Percentiles rank a stretch among this genome's conserved stretches.
Conservation (phyloP, 2,797 vertebrate species). For the Kryptopterus vitreolus region DNA sequence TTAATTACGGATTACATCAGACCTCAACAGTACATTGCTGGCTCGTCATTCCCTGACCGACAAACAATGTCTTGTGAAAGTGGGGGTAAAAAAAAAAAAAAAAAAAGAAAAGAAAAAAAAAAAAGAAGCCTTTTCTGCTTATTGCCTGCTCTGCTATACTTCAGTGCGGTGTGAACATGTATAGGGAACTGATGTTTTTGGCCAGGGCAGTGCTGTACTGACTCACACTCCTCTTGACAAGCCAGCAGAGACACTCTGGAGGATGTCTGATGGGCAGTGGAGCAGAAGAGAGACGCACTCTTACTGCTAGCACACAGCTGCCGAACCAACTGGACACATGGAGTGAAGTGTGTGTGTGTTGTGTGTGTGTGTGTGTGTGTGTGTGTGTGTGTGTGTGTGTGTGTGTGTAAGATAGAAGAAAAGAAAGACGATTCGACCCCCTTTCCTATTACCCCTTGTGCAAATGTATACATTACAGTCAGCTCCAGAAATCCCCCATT, state of each 20-base stretch:
- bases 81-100: too few species aligned
- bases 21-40: neutral
- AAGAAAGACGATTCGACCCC: neutral
- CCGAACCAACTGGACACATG: slow-evolving; percentile 61
- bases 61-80: too few species aligned
- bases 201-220: slow-evolving; percentile 53
- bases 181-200: slow-evolving; percentile 45
- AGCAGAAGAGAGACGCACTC: slow-evolving; percentile 63
- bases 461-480: neutral
- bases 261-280: slow-evolving; percentile 65
- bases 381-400: neutral
- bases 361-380: neutral
- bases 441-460: neutral
- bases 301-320: slow-evolving; percentile 62
- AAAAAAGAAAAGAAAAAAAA: too few species aligned
- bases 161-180: slow-evolving; percentile 2
- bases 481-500: too few species aligned
- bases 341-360: slow-evolving; percentile 19
- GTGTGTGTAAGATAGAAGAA: neutral
- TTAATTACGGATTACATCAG: slow-evolving; percentile 5
- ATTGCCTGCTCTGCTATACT: neutral
- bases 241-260: slow-evolving; percentile 61
- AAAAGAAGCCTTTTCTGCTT: neutral
- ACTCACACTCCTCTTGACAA: slow-evolving; percentile 58
- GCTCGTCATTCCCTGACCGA: neutral